Percentiles rank a stretch among this genome's conserved stretches.
These are phyloP conservation scores for Chelmon rostratus DNA, from an alignment of 2,797 vertebrate species.

Conservation along the genomic window DNA sequence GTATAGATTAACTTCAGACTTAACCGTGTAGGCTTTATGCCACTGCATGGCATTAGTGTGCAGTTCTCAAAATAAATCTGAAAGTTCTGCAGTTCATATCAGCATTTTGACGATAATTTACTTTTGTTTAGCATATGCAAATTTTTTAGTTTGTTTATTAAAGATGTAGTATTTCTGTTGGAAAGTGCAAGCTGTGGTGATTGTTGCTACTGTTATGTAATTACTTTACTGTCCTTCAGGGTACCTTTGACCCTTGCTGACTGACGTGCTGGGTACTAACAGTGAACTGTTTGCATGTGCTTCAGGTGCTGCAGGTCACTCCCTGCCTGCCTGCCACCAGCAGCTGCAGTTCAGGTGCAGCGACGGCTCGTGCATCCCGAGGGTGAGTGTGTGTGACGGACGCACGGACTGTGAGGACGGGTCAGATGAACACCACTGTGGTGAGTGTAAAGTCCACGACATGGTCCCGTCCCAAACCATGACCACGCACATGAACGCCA, in stretches of 20 bases:
- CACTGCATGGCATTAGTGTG: neutral
- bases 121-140: neutral
- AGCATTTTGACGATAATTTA: accelerated
- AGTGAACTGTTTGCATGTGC: neutral
- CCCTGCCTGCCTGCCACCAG: conserved; percentile 46
- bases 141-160: neutral
- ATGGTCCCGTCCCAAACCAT: neutral
- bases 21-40: neutral
- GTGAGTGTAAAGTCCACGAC: conserved; percentile 68
- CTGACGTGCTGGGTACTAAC: neutral
- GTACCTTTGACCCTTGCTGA: neutral
- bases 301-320: conserved; percentile 40
- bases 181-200: neutral
- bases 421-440: conserved; percentile 85
- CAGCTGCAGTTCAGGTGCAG: conserved; percentile 79
- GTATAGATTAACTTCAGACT: neutral
- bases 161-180: neutral
- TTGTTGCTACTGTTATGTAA: neutral
- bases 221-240: neutral
- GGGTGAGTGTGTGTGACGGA: conserved; percentile 80
- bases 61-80: neutral
- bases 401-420: conserved; percentile 83
- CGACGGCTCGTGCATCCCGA: conserved; percentile 68
- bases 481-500: neutral
- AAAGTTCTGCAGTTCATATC: neutral